Percentiles rank a stretch among this genome's conserved stretches.
phyloP scores from a whole-genome alignment of 2,113 vertebrate genomes.

The Indri indri region DNA sequence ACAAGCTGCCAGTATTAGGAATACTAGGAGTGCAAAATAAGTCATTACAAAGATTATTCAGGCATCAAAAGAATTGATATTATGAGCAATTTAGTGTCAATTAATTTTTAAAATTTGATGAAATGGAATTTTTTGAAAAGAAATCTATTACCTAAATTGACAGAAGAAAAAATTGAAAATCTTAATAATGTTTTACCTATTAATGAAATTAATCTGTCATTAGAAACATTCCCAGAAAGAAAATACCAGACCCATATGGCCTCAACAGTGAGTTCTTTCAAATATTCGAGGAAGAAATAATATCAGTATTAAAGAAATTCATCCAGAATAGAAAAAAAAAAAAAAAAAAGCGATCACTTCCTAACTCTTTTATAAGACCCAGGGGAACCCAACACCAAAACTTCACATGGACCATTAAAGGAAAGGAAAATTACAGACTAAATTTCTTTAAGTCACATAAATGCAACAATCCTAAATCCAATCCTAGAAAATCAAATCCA shows the following conservation, averaged over 20 bases:
- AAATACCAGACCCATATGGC: not conserved
- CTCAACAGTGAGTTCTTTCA: not conserved
- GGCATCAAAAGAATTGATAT: not conserved
- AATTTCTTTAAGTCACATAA: slow-evolving; percentile 32
- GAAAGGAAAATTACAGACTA: slow-evolving; percentile 34
- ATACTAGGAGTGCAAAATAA: not conserved
- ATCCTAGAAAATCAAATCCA: slow-evolving; percentile 64
- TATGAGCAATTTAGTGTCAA: not conserved
- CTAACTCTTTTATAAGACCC: not conserved
- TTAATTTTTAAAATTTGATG: not conserved
- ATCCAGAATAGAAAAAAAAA: not conserved
- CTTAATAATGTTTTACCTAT: not conserved
- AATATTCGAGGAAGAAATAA: slow-evolving; percentile 1
- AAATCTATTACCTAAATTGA: not conserved
- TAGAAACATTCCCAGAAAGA: not conserved
- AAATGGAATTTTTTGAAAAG: not conserved
- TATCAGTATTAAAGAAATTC: not conserved
- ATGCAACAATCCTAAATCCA: slow-evolving; percentile 2
- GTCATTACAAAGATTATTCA: not conserved
- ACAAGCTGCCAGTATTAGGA: not conserved
- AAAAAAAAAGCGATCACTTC: not conserved
- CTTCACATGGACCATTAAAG: not conserved
- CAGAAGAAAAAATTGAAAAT: not conserved
- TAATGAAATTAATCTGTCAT: not conserved
- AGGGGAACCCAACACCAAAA: not conserved